Conservation (phyloP, 2,797 vertebrate species). For the Champsocephalus gunnari region DNA sequence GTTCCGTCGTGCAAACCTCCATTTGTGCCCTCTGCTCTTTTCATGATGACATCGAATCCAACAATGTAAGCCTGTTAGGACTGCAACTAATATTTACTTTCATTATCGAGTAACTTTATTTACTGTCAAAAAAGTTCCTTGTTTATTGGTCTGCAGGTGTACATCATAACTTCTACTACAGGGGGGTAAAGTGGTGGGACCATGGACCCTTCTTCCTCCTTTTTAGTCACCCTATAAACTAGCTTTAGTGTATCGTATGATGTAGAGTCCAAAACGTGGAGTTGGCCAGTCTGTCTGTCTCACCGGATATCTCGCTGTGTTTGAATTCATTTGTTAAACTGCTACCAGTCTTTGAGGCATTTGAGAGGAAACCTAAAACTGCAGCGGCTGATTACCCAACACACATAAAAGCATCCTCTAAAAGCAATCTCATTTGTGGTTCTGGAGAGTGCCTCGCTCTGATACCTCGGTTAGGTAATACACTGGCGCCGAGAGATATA, state of each 20-base stretch:
- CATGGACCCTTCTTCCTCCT: not conserved
- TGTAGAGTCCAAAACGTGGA: not conserved
- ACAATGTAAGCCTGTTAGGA: not conserved
- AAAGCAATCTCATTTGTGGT: slow-evolving; percentile 43
- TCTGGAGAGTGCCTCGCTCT: slow-evolving; percentile 7
- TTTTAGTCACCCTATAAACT: not conserved
- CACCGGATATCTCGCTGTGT: not conserved
- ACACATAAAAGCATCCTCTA: slow-evolving; percentile 36
- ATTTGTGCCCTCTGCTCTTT: not conserved
- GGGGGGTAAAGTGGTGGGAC: not conserved
- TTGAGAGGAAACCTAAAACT: slow-evolving; percentile 34
- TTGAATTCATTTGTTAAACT: slow-evolving; percentile 16
- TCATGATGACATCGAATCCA: not conserved
- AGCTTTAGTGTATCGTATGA: not conserved
- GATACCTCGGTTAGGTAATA: slow-evolving; percentile 66
- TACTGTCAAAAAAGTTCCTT: not conserved
- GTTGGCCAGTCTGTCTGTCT: not conserved
- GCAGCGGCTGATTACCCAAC: slow-evolving; percentile 25
- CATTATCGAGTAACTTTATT: not conserved
- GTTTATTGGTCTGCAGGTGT: not conserved
- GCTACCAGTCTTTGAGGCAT: not conserved
- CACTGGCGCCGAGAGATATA: slow-evolving; percentile 60
- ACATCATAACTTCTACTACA: not conserved
- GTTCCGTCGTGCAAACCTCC: slow-evolving; percentile 9
- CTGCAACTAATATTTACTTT: not conserved